phyloP scores from a whole-genome alignment of 1,140 invertebrate species.

The Tribolium castaneum region DNA sequence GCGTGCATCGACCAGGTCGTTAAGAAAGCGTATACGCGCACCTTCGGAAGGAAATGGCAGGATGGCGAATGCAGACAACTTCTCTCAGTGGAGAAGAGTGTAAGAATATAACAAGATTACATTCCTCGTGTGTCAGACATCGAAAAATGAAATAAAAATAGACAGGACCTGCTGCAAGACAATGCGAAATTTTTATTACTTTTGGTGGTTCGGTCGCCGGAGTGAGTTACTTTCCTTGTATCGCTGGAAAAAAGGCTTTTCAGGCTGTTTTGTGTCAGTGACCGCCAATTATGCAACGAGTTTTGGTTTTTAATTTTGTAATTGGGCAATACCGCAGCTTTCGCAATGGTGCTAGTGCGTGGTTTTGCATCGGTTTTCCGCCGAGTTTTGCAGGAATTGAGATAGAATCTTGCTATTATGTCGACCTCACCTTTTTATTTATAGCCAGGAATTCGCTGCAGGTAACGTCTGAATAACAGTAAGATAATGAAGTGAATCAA shows the following conservation, averaged over 20 bases:
- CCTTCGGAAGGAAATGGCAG: constrained; percentile 31
- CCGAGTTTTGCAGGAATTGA: constrained; percentile 15
- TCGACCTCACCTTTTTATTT: constrained; percentile 38
- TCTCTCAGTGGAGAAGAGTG: constrained; percentile 41
- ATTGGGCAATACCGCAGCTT: background rate
- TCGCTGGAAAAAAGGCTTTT: background rate
- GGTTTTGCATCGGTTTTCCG: background rate
- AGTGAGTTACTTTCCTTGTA: constrained; percentile 27
- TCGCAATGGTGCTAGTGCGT: background rate
- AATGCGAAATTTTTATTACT: constrained; percentile 56
- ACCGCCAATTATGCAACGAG: constrained; percentile 20
- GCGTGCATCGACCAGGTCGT: constrained; percentile 26
- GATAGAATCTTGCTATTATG: constrained; percentile 39
- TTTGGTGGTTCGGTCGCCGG: constrained; percentile 33
- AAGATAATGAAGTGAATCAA: constrained; percentile 26
- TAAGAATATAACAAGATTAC: constrained; percentile 56
- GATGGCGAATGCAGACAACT: constrained; percentile 10
- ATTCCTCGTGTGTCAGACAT: constrained; percentile 55
- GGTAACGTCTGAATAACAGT: constrained; percentile 32
- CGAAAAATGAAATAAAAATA: constrained; percentile 50
- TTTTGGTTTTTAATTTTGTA: background rate
- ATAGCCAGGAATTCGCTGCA: constrained; percentile 38
- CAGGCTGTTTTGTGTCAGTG: background rate
- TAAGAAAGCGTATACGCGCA: constrained; percentile 23
- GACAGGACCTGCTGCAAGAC: constrained; percentile 52